Evolutionary conservation across 2,888 invertebrate species (phyloP).

Genomic region (Trilocha varians): DNA sequence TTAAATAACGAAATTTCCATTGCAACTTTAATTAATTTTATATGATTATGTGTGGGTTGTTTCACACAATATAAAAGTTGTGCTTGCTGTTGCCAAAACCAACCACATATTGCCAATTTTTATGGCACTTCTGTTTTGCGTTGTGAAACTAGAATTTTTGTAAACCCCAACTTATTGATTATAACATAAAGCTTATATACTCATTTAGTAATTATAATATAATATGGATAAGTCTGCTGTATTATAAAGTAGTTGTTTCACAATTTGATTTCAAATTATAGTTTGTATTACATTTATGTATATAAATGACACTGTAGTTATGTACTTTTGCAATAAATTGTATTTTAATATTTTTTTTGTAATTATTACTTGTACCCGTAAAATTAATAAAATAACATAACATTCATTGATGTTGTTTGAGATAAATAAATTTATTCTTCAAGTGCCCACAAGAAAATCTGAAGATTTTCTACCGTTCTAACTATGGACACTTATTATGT

Average conservation of each 20-base stretch:
- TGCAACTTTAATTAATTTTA: too few species aligned
- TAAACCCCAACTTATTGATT: background rate
- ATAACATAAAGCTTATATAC: constrained; percentile 1
- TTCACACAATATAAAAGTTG: too few species aligned
- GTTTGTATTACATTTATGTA: constrained; percentile 67
- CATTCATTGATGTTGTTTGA: too few species aligned
- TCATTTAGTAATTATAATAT: constrained; percentile 3
- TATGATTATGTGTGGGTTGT: too few species aligned
- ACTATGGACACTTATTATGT: too few species aligned
- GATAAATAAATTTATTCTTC: too few species aligned
- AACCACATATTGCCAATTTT: too few species aligned
- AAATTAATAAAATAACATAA: constrained; percentile 9
- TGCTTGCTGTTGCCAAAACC: too few species aligned
- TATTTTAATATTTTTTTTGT: constrained; percentile 66
- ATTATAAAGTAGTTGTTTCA: constrained; percentile 39
- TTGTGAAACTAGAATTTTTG: background rate
- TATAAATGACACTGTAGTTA: constrained; percentile 68
- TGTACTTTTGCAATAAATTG: constrained; percentile 70
- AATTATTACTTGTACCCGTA: constrained; percentile 23
- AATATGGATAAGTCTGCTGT: constrained; percentile 21
- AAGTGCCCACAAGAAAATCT: too few species aligned
- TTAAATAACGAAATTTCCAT: too few species aligned
- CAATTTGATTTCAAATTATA: constrained; percentile 37
- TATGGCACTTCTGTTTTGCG: background rate
- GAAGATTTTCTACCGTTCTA: too few species aligned